Base-by-base conservation (phyloP, 2,888 invertebrate genomes). In the Drosophila percnosoma region DNA sequence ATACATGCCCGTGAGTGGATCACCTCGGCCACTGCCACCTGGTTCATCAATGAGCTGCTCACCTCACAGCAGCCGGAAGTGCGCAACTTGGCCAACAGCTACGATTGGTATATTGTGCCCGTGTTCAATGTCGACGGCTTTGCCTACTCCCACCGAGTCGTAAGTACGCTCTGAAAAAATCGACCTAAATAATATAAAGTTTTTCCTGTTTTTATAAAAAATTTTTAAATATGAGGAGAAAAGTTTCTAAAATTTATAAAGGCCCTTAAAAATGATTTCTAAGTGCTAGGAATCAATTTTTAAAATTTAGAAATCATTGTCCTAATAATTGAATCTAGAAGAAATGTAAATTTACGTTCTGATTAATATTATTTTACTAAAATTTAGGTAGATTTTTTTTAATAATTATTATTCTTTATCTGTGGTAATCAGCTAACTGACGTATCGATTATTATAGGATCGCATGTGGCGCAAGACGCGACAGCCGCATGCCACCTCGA, bases 121-220 rank as follows among this genome's bases (percentile, higher is more conserved):
- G 95, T 95, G 0, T 92, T 94, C 3, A 97, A 97, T 91, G 96
- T 96, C 38, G 96, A 97, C 93, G 96, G 96, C n/a, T 96, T 96
- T 89, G 94, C 89, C 2, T 96, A 95, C 84, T 95, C 95, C 0
- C 95, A 95, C 82, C 93, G 94, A 2, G 92, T 90, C 71, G 96
- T 96, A 92, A 94, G 94, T 93, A 45, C 13, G 21, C 21, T 21
- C 13, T 21, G 7, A 7, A 45, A 21, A 45, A 13, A 3, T 11
- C 3, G 4, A 45, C 4, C 4, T 21, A 21, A n/a, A 0, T n/a
- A 3, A 42, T 42, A 21, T 0, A 42, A 42, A 11, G 2, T 3
- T 10, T 40, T 40, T n/a, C 10, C n/a, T 21, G 11, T 1, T 4
- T 5, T 10, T n/a, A 40, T 4, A n/a, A 40, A n/a, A 11, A 40